Percentiles rank a stretch among this genome's conserved stretches.
Conservation (phyloP, 1,140 invertebrate species). For the Eriosoma lanigerum region DNA sequence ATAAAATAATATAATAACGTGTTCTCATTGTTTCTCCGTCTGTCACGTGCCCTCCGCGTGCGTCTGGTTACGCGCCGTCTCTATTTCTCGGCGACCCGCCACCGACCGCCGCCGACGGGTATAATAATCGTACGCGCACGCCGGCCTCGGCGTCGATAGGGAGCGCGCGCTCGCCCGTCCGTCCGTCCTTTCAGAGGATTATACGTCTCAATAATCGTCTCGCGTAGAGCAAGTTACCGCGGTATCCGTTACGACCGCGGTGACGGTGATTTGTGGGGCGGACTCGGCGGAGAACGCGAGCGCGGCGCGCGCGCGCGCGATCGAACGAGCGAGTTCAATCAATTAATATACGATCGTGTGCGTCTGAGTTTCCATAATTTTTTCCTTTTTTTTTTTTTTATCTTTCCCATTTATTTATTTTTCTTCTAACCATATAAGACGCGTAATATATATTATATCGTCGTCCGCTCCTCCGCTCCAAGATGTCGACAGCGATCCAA, state of each 20-base stretch:
- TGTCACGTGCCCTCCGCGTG: too few species aligned
- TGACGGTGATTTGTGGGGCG: constrained; percentile 38
- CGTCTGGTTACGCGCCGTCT: too few species aligned
- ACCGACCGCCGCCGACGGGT: background rate
- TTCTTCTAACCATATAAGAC: too few species aligned
- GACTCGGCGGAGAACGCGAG: background rate
- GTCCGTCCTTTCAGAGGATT: constrained; percentile 9
- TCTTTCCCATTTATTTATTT: too few species aligned
- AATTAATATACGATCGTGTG: background rate
- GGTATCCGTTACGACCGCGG: background rate
- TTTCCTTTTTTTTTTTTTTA: too few species aligned
- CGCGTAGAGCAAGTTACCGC: background rate
- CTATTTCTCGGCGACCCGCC: too few species aligned
- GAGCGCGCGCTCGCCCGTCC: background rate
- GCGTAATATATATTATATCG: too few species aligned
- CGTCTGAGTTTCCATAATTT: too few species aligned
- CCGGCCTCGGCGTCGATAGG: background rate
- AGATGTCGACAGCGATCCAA: too few species aligned
- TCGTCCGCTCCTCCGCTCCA: too few species aligned
- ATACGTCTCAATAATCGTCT: constrained; percentile 41
- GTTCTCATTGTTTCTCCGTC: constrained; percentile 24
- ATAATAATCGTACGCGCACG: background rate
- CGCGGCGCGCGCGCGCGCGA: too few species aligned
- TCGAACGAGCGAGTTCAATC: background rate
- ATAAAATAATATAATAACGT: background rate